Evolutionary conservation across 2,888 invertebrate genomes (phyloP), one percentile per base, ranked within the genome.

Genomic region (Rotaria macrura): DNA sequence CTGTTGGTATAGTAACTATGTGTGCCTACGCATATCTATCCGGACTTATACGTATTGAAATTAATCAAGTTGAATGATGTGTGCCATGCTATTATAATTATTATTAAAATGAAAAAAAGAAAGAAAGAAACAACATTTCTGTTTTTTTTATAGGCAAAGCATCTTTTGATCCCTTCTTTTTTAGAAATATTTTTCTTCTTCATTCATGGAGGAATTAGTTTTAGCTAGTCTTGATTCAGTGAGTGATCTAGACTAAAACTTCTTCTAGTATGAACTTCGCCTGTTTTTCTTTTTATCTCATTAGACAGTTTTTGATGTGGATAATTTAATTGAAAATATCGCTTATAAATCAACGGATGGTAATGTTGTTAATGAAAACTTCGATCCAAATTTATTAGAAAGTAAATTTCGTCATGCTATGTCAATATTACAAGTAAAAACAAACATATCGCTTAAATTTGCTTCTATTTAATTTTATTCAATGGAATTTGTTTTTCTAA

Each of bases 241-340:
- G 38, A 65, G 65, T 25, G 25, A 9, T 14, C 7, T 54, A 9
- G 2, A 25, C 25, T 34, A 20, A 20, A 4, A 4, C 4, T 65
- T 65, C 2, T 20, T 29, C 20, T 25, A 57, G 14, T n/a, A n/a
- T n/a, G n/a, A n/a, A n/a, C n/a, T n/a, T n/a, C n/a, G n/a, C n/a
- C n/a, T n/a, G n/a, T 34, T 49, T 49, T 49, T 49, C 49, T 49
- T 17, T 9, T 49, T 49, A 14, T 49, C 3, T 49, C 14, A 54
- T 65, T 29, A 65, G 65, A 34, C 65, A 17, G 65, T 34, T 0
- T 86, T 86, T 57, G 79, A 55, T 54, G 84, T 86, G n/a, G 86
- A 86, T 47, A 85, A 84, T 86, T 83, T 86, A 29, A 86, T 86
- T 29, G 86, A 86, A 79, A 86, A 85, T 65, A 52, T 86, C 43